phyloP scores from a whole-genome alignment of 2,797 vertebrate species.

The Mustela erminea region DNA sequence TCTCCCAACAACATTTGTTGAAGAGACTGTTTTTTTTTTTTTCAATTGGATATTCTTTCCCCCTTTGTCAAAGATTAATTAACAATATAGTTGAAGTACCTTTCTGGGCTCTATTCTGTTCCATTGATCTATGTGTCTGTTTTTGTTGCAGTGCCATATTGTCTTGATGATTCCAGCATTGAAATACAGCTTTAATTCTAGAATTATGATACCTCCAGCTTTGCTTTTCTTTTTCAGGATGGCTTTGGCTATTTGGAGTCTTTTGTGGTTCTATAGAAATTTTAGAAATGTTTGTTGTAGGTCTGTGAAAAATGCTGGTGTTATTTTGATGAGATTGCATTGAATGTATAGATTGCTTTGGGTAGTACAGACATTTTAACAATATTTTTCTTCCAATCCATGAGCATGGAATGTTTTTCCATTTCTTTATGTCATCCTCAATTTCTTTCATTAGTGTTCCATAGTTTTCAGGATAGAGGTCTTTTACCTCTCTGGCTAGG shows the following conservation, averaged over 20 bases:
- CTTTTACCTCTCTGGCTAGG: neutral
- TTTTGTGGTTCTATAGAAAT: neutral
- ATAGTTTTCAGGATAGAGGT: neutral
- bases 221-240: neutral
- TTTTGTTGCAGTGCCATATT: too few species aligned
- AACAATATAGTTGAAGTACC: too few species aligned
- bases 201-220: neutral
- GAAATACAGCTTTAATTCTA: neutral
- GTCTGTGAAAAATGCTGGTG: too few species aligned
- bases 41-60: too few species aligned
- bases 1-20: too few species aligned
- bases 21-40: too few species aligned
- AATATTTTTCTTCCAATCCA: neutral
- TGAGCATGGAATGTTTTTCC: neutral
- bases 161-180: neutral
- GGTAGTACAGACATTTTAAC: neutral
- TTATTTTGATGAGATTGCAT: too few species aligned
- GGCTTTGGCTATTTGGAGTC: neutral
- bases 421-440: neutral
- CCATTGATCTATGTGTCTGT: too few species aligned
- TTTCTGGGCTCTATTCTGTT: too few species aligned
- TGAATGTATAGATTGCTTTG: neutral
- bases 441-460: neutral
- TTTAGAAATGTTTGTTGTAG: neutral
- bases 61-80: too few species aligned